phyloP scores from a whole-genome alignment of 2,113 vertebrate genomes.

The Myrmecophaga tridactyla region DNA sequence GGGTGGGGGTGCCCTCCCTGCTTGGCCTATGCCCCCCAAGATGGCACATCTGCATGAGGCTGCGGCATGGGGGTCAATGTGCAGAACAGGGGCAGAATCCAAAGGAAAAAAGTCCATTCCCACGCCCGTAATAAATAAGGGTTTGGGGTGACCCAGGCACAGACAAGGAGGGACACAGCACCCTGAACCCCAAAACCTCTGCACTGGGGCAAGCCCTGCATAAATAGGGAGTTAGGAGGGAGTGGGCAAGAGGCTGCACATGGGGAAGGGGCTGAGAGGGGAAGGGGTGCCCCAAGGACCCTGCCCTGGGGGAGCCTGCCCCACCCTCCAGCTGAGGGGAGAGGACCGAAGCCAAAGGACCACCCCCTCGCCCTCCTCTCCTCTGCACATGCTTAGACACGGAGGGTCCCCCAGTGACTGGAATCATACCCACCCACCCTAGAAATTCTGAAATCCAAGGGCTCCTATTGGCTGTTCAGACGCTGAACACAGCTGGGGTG shows the following conservation, averaged over 20 bases:
- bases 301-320: constrained; percentile 58
- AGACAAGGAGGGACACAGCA: constrained; percentile 54
- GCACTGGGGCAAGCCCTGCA: constrained; percentile 53
- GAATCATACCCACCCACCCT: constrained; percentile 75
- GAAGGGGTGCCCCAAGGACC: constrained; percentile 15
- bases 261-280: not conserved
- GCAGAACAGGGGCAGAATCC: not conserved
- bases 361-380: not conserved
- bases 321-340: not conserved
- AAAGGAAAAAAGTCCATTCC: constrained; percentile 9
- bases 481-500: not conserved
- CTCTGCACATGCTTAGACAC: not conserved
- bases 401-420: constrained; percentile 70
- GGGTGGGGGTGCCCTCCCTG: constrained; percentile 15
- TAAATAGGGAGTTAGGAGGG: constrained; percentile 13
- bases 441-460: constrained; percentile 44
- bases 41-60: constrained; percentile 50
- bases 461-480: constrained; percentile 27
- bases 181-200: constrained; percentile 58
- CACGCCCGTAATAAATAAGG: constrained; percentile 56
- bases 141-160: constrained; percentile 27
- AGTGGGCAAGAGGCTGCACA: not conserved
- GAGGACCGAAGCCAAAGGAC: not conserved
- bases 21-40: not conserved
- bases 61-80: constrained; percentile 10